Evolutionary conservation across 2,888 invertebrate species (phyloP), one percentile per base, ranked within the genome.

Genomic region (Theodoxus fluviatilis): DNA sequence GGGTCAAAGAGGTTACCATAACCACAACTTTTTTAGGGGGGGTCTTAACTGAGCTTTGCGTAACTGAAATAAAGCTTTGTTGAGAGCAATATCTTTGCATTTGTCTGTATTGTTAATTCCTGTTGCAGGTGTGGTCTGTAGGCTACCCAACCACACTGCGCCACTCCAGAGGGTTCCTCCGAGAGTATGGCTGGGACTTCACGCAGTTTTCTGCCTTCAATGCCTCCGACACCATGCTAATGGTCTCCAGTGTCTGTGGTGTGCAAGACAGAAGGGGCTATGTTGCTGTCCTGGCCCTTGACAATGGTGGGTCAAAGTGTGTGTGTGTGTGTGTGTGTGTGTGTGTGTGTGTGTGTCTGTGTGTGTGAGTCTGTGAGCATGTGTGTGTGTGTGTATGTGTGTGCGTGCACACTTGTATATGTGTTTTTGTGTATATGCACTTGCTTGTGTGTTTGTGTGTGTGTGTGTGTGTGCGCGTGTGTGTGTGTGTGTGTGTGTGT

Each of bases 201-300:
- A 80, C 81, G 6, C 81, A 81, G 71, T 81, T 79, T 55, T 80
- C 80, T 12, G 77, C 79, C 55, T 81, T 81, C 68, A 81, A 81
- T 59, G 70, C 76, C 57, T 73, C 75, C 28, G 80, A 81, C 66
- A 79, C 76, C 0, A 76, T 79, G 76, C 63, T 81, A 28, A 74
- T 81, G 28, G 80, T 80, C 3, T 80, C 80, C 12, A 80, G 80
- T 75, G 81, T 81, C 22, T 78, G 78, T 55, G 78, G 76, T 0
- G 73, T 76, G 25, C 73, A 74, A 22, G 81, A 81, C 69, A 72
- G 81, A 22, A 71, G 80, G 37, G 81, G 81, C 7, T 80, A 74
- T 70, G 76, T 81, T 52, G 81, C 81, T 33, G 75, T 81, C 18
- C 70, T 81, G 22, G 80, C 81, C 18, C 59, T 81, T 25, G 35